Evolutionary conservation across 2,888 invertebrate species (phyloP).

Genomic region (Lobophora halterata): DNA sequence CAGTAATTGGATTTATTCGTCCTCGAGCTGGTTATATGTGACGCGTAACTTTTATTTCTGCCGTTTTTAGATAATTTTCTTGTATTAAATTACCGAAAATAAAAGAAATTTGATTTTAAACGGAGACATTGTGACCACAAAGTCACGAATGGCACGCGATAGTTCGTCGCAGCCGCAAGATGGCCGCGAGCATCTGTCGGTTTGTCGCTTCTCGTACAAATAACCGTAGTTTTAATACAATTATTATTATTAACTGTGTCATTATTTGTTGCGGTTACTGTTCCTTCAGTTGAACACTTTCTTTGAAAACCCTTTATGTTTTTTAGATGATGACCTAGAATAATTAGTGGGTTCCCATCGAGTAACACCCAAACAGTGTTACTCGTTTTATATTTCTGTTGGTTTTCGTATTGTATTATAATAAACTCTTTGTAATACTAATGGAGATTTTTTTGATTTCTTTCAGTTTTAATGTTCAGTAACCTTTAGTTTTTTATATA

Average conservation of each 20-base stretch:
- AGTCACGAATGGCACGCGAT: conserved; percentile 65
- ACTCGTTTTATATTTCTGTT: too few relatives aligned
- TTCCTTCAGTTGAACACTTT: conserved; percentile 58
- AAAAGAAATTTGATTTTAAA: conserved; percentile 69
- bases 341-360: too few relatives aligned
- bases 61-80: conserved; percentile 54
- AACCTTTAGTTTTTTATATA: not conserved
- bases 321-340: not conserved
- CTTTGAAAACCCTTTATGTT: conserved; percentile 28
- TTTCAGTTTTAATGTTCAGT: too few relatives aligned
- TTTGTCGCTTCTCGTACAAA: conserved; percentile 72
- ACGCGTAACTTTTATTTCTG: conserved; percentile 50
- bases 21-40: conserved; percentile 46
- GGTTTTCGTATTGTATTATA: too few relatives aligned
- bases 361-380: too few relatives aligned
- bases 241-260: conserved; percentile 55
- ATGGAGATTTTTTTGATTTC: too few relatives aligned
- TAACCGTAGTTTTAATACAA: conserved; percentile 67
- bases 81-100: conserved; percentile 52
- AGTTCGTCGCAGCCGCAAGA: conserved; percentile 61
- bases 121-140: conserved; percentile 71
- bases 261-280: conserved; percentile 66
- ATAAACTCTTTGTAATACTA: too few relatives aligned
- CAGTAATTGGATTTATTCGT: conserved; percentile 40
- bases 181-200: conserved; percentile 78